Evolutionary conservation across 2,113 vertebrate species (phyloP).

Genomic region (Ailuropoda melanoleuca): DNA sequence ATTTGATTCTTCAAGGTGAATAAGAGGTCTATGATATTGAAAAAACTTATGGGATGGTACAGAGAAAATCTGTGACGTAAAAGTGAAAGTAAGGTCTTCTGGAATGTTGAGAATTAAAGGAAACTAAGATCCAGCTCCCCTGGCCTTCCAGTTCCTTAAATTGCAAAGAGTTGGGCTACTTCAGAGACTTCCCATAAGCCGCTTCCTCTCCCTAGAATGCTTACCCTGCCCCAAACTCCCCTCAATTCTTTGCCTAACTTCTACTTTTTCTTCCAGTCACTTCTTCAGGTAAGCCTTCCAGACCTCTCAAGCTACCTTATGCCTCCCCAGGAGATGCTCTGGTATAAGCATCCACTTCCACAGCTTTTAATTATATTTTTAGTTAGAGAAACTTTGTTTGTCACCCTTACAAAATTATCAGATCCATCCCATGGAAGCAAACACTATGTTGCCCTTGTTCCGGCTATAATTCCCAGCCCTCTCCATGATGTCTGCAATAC

Average conservation of each 20-base stretch:
- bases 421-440: not conserved
- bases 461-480: not conserved
- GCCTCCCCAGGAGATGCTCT: not conserved
- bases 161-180: not conserved
- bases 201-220: not conserved
- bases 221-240: fast-evolving
- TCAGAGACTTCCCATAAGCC: not conserved
- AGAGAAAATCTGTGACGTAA: not conserved
- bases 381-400: not conserved
- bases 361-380: not conserved
- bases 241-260: not conserved
- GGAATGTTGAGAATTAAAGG: not conserved
- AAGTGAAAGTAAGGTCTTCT: not conserved
- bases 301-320: not conserved
- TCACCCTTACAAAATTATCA: not conserved
- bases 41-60: not conserved
- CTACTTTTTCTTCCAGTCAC: not conserved
- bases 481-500: not conserved
- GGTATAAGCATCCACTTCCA: not conserved
- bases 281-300: not conserved
- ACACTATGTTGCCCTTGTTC: fast-evolving
- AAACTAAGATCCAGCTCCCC: not conserved
- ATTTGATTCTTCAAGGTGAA: slow-evolving; percentile 33
- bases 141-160: not conserved
- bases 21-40: not conserved